Percentiles rank a stretch among this genome's conserved stretches.
Evolutionary conservation across 2,113 vertebrate species (phyloP).

Genomic region (Alexandromys fortis): DNA sequence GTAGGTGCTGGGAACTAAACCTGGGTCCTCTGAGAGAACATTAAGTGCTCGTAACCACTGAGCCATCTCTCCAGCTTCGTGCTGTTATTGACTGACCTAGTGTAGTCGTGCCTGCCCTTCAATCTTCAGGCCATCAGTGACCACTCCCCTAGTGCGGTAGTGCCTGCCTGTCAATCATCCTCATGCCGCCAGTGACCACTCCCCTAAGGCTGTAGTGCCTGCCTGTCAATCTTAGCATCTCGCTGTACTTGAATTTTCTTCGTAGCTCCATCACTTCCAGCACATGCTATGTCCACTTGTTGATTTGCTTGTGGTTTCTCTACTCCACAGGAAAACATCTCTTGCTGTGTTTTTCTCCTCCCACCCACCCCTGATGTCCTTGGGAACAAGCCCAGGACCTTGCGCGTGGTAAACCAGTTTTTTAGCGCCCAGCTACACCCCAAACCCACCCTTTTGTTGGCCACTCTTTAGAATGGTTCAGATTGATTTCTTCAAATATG

Average conservation of each 20-base stretch:
- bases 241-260: background rate
- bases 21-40: background rate
- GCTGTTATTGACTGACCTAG: background rate
- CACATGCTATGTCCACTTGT: background rate
- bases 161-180: too few relatives aligned
- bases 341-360: background rate
- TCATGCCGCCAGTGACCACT: background rate
- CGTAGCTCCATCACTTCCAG: background rate
- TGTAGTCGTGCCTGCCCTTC: accelerated
- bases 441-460: background rate
- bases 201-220: background rate
- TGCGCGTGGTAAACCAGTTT: background rate
- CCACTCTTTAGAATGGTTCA: background rate
- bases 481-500: background rate
- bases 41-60: background rate
- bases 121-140: too few relatives aligned
- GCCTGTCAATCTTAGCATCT: background rate
- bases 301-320: background rate
- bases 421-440: background rate
- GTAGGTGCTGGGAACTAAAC: background rate
- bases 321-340: background rate
- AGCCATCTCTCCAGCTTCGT: background rate
- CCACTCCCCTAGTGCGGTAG: too few relatives aligned
- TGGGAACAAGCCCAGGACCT: background rate
- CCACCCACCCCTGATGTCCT: background rate